Percentiles rank a stretch among this genome's conserved stretches.
Evolutionary conservation across 2,888 invertebrate genomes (phyloP).

Genomic region (Stenotaenia linearis): DNA sequence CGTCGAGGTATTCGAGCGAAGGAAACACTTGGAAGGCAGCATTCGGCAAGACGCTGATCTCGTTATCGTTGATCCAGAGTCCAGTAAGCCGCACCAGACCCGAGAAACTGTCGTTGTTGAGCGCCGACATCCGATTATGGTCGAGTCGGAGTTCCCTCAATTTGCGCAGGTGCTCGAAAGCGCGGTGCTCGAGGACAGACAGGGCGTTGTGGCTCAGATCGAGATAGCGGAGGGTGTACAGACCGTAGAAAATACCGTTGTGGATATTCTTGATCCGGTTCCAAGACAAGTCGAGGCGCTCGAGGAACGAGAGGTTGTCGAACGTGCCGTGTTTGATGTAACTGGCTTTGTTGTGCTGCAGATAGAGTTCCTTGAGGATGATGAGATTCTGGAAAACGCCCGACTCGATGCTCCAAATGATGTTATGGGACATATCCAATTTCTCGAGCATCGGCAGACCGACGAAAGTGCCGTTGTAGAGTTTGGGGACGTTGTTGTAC

Average conservation of each 20-base stretch:
- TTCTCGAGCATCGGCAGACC: slow-evolving; percentile 50
- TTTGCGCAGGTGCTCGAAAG: slow-evolving; percentile 32
- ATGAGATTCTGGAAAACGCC: slow-evolving; percentile 29
- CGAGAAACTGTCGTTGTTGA: slow-evolving; percentile 26
- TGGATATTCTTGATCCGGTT: slow-evolving; percentile 30
- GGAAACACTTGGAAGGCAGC: slow-evolving; percentile 30
- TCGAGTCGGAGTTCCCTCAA: slow-evolving; percentile 32
- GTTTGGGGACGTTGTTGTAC: slow-evolving; percentile 37
- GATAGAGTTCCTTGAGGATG: slow-evolving; percentile 62
- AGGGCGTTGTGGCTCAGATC: slow-evolving; percentile 39
- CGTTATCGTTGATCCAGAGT: slow-evolving; percentile 29
- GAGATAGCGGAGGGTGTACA: slow-evolving; percentile 34
- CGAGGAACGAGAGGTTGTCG: slow-evolving; percentile 32
- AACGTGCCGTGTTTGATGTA: slow-evolving; percentile 36
- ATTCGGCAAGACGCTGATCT: not conserved
- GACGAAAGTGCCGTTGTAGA: slow-evolving; percentile 37
- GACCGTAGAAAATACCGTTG: slow-evolving; percentile 30
- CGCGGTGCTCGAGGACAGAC: slow-evolving; percentile 27
- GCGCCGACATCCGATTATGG: slow-evolving; percentile 26
- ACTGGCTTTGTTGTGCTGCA: slow-evolving; percentile 38
- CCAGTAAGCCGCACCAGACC: slow-evolving; percentile 26
- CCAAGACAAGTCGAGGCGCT: slow-evolving; percentile 32
- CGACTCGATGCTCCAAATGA: slow-evolving; percentile 26
- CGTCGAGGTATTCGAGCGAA: slow-evolving; percentile 28
- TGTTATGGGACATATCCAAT: slow-evolving; percentile 49